Evolutionary conservation across 2,113 vertebrate species (phyloP).

Genomic region (Neodon shergylaensis): DNA sequence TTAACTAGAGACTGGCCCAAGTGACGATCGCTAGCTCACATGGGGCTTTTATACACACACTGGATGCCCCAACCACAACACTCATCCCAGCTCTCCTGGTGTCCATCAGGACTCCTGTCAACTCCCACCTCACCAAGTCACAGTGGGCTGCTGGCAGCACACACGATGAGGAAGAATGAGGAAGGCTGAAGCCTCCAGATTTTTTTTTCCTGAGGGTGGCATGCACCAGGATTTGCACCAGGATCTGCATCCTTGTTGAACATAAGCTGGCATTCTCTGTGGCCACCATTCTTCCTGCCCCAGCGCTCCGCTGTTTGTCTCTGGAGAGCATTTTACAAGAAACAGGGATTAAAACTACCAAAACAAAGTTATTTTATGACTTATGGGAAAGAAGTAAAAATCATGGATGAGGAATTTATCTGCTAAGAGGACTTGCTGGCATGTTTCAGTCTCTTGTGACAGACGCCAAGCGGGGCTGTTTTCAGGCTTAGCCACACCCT

Average conservation of each 20-base stretch:
- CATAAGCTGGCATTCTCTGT: too few species aligned
- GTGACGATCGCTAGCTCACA: neutral
- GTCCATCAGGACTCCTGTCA: accelerated
- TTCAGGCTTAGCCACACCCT: constrained; percentile 39
- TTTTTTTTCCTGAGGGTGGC: too few species aligned
- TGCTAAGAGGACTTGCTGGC: constrained; percentile 12
- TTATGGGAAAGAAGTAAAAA: constrained; percentile 47
- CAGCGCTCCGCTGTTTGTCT: neutral
- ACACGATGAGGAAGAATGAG: neutral
- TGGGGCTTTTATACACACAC: neutral
- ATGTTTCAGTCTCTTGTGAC: neutral
- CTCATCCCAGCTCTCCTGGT: neutral
- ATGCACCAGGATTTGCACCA: neutral
- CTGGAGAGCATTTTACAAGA: neutral
- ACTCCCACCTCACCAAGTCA: neutral
- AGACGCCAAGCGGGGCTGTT: constrained; percentile 12
- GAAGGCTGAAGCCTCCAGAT: neutral
- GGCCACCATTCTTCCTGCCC: neutral
- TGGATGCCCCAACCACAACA: neutral
- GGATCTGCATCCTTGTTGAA: neutral
- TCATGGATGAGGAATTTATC: neutral
- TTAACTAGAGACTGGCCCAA: neutral
- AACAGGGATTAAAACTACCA: neutral
- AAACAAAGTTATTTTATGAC: neutral
- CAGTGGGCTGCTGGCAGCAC: neutral